Percentiles rank a stretch among this genome's conserved stretches.
phyloP scores from a whole-genome alignment of 2,888 invertebrate species.

The Diadegma fenestrale region DNA sequence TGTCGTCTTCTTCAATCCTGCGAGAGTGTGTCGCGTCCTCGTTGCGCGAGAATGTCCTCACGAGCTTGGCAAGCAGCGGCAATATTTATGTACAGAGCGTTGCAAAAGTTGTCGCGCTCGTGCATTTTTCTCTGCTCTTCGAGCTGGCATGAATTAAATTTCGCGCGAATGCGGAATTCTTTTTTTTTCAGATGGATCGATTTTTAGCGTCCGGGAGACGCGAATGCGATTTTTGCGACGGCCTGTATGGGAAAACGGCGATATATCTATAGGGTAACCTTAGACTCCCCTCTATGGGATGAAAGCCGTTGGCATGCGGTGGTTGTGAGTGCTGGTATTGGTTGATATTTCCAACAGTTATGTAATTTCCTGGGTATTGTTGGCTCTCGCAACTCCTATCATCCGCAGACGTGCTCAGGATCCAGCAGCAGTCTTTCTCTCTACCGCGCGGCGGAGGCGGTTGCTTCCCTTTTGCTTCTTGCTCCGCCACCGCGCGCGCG shows the following conservation, averaged over 20 bases:
- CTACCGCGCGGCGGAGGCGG: slow-evolving; percentile 22
- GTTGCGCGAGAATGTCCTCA: slow-evolving; percentile 26
- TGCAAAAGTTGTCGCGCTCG: background rate
- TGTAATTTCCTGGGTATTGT: slow-evolving; percentile 85
- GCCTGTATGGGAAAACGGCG: background rate
- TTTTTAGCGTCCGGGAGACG: too few relatives aligned
- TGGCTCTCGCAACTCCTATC: slow-evolving; percentile 81
- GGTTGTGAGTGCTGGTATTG: slow-evolving; percentile 82
- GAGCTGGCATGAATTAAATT: too few relatives aligned
- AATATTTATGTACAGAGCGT: background rate
- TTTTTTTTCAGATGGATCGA: too few relatives aligned
- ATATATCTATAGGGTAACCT: slow-evolving; percentile 15
- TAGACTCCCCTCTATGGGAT: slow-evolving; percentile 54
- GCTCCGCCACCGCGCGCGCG: slow-evolving; percentile 11
- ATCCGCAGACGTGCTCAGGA: slow-evolving; percentile 81
- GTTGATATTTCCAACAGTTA: slow-evolving; percentile 85
- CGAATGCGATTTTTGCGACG: background rate
- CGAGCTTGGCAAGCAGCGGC: slow-evolving; percentile 4
- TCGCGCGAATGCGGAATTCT: too few relatives aligned
- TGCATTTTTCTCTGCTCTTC: background rate
- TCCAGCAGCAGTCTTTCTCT: slow-evolving; percentile 71
- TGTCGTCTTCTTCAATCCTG: slow-evolving; percentile 16
- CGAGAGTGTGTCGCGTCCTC: slow-evolving; percentile 33
- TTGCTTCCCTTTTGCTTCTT: slow-evolving; percentile 48
- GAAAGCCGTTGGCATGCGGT: slow-evolving; percentile 76